Base-by-base conservation (phyloP, 2,113 vertebrate species). In the Hippoglossus stenolepis region DNA sequence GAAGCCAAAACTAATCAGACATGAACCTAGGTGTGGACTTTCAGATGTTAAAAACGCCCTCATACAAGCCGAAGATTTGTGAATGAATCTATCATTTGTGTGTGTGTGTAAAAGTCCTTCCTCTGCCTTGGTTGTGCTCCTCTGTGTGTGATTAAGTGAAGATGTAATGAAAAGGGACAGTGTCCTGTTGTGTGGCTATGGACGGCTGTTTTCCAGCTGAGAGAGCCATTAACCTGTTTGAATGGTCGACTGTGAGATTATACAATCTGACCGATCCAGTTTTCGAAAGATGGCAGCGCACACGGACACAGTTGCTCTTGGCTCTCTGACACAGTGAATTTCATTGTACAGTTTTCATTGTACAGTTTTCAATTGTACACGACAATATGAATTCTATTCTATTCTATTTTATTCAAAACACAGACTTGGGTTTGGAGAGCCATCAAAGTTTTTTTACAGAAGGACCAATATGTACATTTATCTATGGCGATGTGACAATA, bases 171-270 rank as follows among this genome's bases (percentile, higher is more conserved):
- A 65, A 62, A 49, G 35, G 73, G 80, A 84, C 76, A 59, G 68
- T 54, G 53, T 59, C 65, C 70, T 70, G 72, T 72, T 74, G 77
- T 86, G 84, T 76, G 76, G 67, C 75, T 62, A 21, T 40, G 45
- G 31, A 70, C 63, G 18, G 70, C 57, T 45, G 58, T 63, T 82
- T 83, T 88, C 90, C 68, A 85, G 82, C 83, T 71, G 79, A 85
- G 81, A 77, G 61, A 67, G 65, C 78, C 65, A 80, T 85, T 89
- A 85, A 87, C 87, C 80, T 79, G 77, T 67, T 77, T 49, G 64
- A 12, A 35, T 60, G 51, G 74, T 63, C 38, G 62, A 81, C 49
- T 73, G 70, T 61, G 65, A 87, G 70, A 73, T 76, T 66, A 70
- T 57, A 58, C 43, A 60, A 63, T 43, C 38, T 70, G 63, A 70